Evolutionary conservation across 2,113 vertebrate species (phyloP).

Genomic region (Sapayoa aenigma): DNA sequence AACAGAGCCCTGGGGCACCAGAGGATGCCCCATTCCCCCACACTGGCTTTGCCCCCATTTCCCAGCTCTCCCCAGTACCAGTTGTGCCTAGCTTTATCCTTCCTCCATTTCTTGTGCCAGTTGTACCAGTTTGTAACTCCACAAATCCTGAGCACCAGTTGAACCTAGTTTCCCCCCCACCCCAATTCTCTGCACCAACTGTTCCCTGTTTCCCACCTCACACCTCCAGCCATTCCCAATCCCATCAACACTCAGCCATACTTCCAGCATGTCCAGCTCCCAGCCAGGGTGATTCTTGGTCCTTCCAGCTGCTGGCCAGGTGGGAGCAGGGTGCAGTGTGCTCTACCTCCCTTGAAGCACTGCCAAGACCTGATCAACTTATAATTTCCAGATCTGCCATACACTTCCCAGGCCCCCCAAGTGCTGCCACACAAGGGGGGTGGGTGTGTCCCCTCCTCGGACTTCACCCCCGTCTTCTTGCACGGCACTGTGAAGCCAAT

Average conservation of each 20-base stretch:
- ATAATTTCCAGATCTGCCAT: not conserved
- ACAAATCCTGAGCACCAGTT: not conserved
- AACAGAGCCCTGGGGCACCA: not conserved
- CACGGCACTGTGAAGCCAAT: not conserved
- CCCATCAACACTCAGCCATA: not conserved
- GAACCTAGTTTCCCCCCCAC: not conserved
- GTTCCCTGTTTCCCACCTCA: not conserved
- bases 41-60: not conserved
- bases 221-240: not conserved
- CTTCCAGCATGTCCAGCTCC: not conserved
- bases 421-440: not conserved
- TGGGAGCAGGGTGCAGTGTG: not conserved
- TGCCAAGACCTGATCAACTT: not conserved
- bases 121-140: not conserved
- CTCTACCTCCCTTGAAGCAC: accelerated
- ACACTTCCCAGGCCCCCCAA: not conserved
- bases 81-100: not conserved
- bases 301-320: not conserved
- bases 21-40: too few species aligned
- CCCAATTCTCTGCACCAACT: not conserved
- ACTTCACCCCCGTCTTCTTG: accelerated
- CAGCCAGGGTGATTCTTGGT: not conserved
- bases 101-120: not conserved
- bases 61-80: not conserved
- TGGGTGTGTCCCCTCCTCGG: not conserved